Evolutionary conservation across 2,888 invertebrate genomes (phyloP).

Genomic region (Sesia apiformis): DNA sequence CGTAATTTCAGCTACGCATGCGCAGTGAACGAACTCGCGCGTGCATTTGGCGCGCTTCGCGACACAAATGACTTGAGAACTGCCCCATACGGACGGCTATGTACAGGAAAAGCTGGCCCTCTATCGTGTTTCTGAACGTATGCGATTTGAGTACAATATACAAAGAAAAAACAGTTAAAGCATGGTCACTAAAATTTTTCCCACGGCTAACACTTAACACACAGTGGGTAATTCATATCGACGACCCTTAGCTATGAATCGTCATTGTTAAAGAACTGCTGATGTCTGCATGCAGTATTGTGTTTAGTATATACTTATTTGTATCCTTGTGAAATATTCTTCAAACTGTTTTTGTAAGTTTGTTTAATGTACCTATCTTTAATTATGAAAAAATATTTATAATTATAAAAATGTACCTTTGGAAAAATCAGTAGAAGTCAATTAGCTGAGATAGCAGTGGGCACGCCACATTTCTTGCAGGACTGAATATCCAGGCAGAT

Average conservation of each 20-base stretch:
- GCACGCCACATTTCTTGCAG: too few species aligned
- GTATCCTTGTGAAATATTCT: too few species aligned
- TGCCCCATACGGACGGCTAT: slow-evolving; percentile 18
- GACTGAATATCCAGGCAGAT: too few species aligned
- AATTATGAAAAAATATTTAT: too few species aligned
- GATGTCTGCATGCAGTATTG: slow-evolving; percentile 16
- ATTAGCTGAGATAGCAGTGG: too few species aligned
- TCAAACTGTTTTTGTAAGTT: too few species aligned
- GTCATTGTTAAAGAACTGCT: slow-evolving; percentile 38
- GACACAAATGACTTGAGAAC: slow-evolving; percentile 38
- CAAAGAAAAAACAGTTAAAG: slow-evolving; percentile 8
- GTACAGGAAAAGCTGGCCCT: slow-evolving; percentile 12
- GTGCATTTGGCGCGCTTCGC: slow-evolving; percentile 53
- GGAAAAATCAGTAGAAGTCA: too few species aligned
- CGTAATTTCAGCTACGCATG: slow-evolving; percentile 4
- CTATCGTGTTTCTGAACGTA: slow-evolving; percentile 9
- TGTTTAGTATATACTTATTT: too few species aligned
- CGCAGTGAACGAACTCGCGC: slow-evolving; percentile 34
- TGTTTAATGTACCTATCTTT: too few species aligned
- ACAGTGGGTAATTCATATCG: slow-evolving; percentile 40
- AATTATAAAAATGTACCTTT: too few species aligned
- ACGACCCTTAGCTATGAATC: slow-evolving; percentile 24
- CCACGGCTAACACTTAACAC: slow-evolving; percentile 18
- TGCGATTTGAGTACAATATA: slow-evolving; percentile 11
- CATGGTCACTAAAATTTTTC: slow-evolving; percentile 26